Evolutionary conservation across 2,797 vertebrate species (phyloP), one percentile per base, ranked within the genome.

Genomic region (Takifugu rubripes): DNA sequence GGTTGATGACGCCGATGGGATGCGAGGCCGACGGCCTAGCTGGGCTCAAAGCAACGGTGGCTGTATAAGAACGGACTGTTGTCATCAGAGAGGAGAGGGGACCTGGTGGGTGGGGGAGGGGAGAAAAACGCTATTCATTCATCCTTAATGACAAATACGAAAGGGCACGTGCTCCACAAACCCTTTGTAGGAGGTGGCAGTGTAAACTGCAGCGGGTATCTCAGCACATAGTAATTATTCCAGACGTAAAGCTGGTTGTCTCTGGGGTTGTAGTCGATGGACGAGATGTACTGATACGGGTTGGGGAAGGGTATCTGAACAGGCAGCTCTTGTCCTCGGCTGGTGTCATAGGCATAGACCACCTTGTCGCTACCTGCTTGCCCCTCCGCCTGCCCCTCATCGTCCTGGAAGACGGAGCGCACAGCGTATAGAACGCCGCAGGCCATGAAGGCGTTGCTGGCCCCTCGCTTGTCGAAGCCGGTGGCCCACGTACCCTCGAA

Each of bases 161-260:
- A 51, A 12, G 3, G 24, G 45, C 44, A 49, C 21, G 12, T 17
- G 21, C 16, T 31, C 36, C 17, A 50, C 90, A 79, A 63, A 96
- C 95, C 94, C 50, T 91, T 92, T 1, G 92, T 94, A 12, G 94
- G 93, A 0, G 93, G 92, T 0, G 92, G 93, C 0, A 93, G 93
- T 0, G 91, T 93, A 42, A 98, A 97, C 77, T 93, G 92, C 50
- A 98, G 86, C 0, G 91, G 90, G 74, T 98, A 97, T 70, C 95
- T 90, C 64, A 97, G 88, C 64, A 98, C 87, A 3, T 96, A 94
- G 68, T 95, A 94, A 87, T 97, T 97, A 75, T 98, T 98, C 96
- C 95, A 97, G 52, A 96, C 94, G 5, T 96, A 98, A 0, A 98
- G 92, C 74, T 97, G 95, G 78, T 97, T 96, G 88, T 97, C 96